These are phyloP conservation scores for Microtus montanus DNA, from an alignment of 2,113 vertebrate species.

Conservation along the genomic window DNA sequence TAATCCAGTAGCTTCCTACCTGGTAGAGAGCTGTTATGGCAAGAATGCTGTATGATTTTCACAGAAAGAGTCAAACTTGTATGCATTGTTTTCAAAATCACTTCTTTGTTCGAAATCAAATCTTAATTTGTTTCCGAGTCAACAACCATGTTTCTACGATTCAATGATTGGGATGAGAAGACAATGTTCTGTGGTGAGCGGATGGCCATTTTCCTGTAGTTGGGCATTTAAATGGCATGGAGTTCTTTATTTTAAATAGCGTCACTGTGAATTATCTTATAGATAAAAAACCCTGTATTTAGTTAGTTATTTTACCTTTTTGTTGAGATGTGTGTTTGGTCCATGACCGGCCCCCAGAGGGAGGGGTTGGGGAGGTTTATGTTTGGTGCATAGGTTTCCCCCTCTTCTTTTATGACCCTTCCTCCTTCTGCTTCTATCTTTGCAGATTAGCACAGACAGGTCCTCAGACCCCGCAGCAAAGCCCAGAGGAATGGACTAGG, in stretches of 20 bases:
- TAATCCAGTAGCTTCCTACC: not conserved
- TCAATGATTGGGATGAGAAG: not conserved
- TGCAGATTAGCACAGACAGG: not conserved
- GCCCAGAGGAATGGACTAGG: not conserved
- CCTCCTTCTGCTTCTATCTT: not conserved
- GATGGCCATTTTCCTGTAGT: not conserved
- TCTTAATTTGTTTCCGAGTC: constrained; percentile 34
- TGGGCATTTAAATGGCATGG: not conserved
- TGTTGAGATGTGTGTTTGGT: not conserved
- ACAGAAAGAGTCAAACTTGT: not conserved
- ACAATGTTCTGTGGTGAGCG: not conserved
- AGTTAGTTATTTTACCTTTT: not conserved
- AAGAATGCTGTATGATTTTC: not conserved
- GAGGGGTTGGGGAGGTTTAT: not conserved
- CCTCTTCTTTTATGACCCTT: not conserved
- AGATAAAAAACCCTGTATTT: not conserved
- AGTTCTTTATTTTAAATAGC: not conserved
- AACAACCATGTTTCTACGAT: not conserved
- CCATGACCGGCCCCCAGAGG: not conserved
- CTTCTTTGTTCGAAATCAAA: not conserved
- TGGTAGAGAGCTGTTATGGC: not conserved
- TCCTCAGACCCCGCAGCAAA: accelerated
- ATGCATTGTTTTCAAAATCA: not conserved
- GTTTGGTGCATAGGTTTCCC: not conserved
- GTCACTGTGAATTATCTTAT: not conserved